phyloP scores from a whole-genome alignment of 1,140 invertebrate species.

The Zaprionus taronus region DNA sequence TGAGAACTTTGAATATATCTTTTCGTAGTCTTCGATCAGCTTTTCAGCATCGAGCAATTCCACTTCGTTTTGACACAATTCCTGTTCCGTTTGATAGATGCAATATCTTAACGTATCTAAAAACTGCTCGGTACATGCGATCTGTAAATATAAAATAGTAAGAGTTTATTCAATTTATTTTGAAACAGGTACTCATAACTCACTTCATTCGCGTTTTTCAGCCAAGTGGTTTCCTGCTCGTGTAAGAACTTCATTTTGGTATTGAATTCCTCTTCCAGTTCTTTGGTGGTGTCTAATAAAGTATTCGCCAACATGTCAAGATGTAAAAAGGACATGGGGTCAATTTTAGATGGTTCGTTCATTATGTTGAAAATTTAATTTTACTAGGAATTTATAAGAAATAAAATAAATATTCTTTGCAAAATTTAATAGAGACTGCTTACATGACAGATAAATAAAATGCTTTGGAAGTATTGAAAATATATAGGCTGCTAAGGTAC shows the following conservation, averaged over 20 bases:
- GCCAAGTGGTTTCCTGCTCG: slow-evolving; percentile 36
- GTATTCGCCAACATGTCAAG: slow-evolving; percentile 46
- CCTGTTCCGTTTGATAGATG: slow-evolving; percentile 44
- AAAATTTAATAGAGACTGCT: not conserved
- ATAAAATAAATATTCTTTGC: not conserved
- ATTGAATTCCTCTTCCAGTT: slow-evolving; percentile 46
- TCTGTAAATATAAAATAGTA: slow-evolving; percentile 19
- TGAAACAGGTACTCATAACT: not conserved
- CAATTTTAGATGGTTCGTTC: slow-evolving; percentile 17
- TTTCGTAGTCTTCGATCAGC: slow-evolving; percentile 12
- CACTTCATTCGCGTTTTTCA: slow-evolving; percentile 48
- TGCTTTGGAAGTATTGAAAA: not conserved
- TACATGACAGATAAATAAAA: not conserved
- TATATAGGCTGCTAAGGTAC: not conserved
- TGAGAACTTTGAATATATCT: not conserved
- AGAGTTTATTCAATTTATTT: not conserved
- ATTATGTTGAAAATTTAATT: slow-evolving; percentile 28
- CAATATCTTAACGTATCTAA: slow-evolving; percentile 19
- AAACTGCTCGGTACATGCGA: slow-evolving; percentile 7
- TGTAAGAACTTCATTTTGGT: slow-evolving; percentile 43
- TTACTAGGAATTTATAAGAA: not conserved
- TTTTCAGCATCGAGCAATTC: slow-evolving; percentile 35
- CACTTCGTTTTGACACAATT: slow-evolving; percentile 46
- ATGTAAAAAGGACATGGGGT: slow-evolving; percentile 47
- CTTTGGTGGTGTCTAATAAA: slow-evolving; percentile 36